Evolutionary conservation across 2,113 vertebrate species (phyloP).

Genomic region (Geococcyx californianus): DNA sequence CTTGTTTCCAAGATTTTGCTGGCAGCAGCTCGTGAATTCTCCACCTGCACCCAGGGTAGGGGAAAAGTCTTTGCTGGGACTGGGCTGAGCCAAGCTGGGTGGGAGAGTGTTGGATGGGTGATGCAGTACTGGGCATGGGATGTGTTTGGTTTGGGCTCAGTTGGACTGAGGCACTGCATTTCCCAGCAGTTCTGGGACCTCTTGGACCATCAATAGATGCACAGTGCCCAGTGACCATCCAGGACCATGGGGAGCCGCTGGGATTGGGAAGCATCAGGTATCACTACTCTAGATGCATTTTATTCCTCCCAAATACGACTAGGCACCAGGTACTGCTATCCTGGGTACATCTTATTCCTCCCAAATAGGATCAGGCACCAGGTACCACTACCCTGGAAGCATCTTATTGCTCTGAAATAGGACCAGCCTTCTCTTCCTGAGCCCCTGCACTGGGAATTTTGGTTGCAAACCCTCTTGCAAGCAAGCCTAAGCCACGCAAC

Average conservation of each 20-base stretch:
- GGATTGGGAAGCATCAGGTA: neutral
- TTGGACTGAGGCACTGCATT: accelerated
- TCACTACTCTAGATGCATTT: no score
- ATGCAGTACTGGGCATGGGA: neutral
- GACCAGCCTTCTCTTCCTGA: neutral
- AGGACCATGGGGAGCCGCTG: neutral
- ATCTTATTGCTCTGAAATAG: neutral
- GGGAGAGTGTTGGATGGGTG: neutral
- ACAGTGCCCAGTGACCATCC: accelerated
- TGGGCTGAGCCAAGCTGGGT: neutral
- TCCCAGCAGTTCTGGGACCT: neutral
- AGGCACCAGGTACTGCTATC: neutral
- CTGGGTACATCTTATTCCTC: no score
- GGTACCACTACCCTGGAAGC: no score
- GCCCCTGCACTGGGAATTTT: neutral
- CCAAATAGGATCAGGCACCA: neutral
- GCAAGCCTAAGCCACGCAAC: neutral
- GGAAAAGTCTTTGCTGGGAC: neutral
- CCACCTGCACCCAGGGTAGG: neutral
- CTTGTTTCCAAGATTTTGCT: neutral
- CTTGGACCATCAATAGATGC: neutral
- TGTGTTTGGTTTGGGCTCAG: no score
- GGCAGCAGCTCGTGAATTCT: neutral
- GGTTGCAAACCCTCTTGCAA: neutral
- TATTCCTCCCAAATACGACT: no score